Base-by-base conservation (phyloP, 2,113 vertebrate genomes). In the Forbesichthys agassizii region DNA sequence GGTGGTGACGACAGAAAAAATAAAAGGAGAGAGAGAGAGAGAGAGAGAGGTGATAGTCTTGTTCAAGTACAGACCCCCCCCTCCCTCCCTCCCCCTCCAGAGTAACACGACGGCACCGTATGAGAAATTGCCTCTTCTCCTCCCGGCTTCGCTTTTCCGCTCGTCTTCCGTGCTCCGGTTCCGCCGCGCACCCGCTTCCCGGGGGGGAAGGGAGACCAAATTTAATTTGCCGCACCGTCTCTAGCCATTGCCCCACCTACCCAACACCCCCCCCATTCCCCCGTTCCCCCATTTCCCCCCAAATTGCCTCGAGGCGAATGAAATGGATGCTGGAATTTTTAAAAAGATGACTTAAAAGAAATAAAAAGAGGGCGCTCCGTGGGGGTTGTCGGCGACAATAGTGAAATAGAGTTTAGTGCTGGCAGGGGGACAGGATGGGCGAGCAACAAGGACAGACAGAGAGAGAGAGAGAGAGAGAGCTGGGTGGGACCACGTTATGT, bases 191-290 rank as follows among this genome's bases (percentile, higher is more conserved):
- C 68, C 78, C 48, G 55, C 51, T 72, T 88, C 88, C 74, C 27
- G 71, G 46, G 88, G 81, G 82, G 36, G 51, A 9, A 6, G 48
- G 71, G 65, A 79, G 70, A 84, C 57, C 48, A 74, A 85, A 88
- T 89, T 89, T 89, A 87, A 91, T 89, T 90, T 90, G 77, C 79
- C 60, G 77, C 80, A 83, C 72, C 63, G 57, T 89, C 81, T 88
- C 79, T 62, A 80, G 76, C 86, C 74, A 72, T 87, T 70, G 36
- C 73, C 77, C 72, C 27, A 27, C 62, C 6, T 49, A 64, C 60
- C 61, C 49, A 52, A 11, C 49, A 8, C 2, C 49, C 49, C 27
- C 27, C 10, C 49, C 49, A 11, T 14, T 14, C 49, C 20, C 20
- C 20, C 20, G 20, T 20, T 20, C 2, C 49, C 27, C 27, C 49